Evolutionary conservation across 2,797 vertebrate species (phyloP).

Genomic region (Semaprochilodus insignis): DNA sequence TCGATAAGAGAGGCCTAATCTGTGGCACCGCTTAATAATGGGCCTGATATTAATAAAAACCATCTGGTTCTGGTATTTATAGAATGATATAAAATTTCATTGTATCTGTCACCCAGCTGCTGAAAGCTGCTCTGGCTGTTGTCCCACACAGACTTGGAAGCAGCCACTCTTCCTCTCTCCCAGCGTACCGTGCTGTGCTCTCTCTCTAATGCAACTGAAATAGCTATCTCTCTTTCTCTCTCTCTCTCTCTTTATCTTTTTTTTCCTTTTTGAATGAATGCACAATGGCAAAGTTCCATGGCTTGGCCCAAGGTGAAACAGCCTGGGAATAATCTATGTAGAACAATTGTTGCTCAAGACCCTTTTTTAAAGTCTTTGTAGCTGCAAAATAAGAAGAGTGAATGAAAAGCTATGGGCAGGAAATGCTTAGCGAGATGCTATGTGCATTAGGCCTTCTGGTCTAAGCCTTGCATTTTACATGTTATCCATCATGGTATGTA

Average conservation of each 20-base stretch:
- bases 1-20: constrained; percentile 70
- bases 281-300: constrained; percentile 18
- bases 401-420: constrained; percentile 6
- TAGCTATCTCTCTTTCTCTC: constrained; percentile 40
- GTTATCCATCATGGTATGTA: no score
- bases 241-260: not conserved
- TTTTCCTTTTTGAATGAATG: constrained; percentile 43
- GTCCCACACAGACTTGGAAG: constrained; percentile 70
- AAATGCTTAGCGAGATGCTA: constrained; percentile 1
- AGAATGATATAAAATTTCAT: constrained; percentile 83
- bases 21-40: constrained; percentile 75
- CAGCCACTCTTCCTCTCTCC: constrained; percentile 30
- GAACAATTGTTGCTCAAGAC: constrained; percentile 33
- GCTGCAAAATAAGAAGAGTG: not conserved
- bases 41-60: constrained; percentile 79
- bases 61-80: constrained; percentile 86
- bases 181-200: constrained; percentile 2
- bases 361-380: constrained; percentile 28
- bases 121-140: constrained; percentile 80
- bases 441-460: not conserved
- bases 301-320: constrained; percentile 28
- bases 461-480: no score
- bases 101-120: constrained; percentile 82
- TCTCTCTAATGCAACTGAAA: constrained; percentile 23
- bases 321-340: constrained; percentile 47